These are phyloP conservation scores for Polymixis lichenea DNA, from an alignment of 2,888 invertebrate genomes.

Conservation along the genomic window DNA sequence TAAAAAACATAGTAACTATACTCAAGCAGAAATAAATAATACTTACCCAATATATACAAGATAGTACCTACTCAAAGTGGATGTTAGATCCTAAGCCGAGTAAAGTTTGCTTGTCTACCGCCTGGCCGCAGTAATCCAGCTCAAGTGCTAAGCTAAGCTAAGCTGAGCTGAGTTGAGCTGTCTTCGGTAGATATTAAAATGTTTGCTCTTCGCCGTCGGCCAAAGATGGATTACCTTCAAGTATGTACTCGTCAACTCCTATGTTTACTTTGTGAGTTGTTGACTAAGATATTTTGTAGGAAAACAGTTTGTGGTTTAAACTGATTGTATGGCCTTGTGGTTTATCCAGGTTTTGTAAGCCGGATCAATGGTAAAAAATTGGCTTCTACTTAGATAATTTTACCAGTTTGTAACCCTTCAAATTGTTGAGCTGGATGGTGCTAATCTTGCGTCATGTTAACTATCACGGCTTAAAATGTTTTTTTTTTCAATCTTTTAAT, in stretches of 20 bases:
- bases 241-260: background rate
- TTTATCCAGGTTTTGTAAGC: background rate
- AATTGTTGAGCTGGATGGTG: no score
- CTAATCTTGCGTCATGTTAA: no score
- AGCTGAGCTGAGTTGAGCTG: constrained; percentile 46
- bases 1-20: no score
- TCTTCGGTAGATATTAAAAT: constrained; percentile 61
- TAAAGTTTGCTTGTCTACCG: constrained; percentile 58
- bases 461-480: no score
- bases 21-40: no score
- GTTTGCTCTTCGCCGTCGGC: constrained; percentile 57
- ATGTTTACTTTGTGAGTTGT: constrained; percentile 53
- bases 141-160: constrained; percentile 48
- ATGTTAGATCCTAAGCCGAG: constrained; percentile 41
- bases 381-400: no score
- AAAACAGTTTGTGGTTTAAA: constrained; percentile 36
- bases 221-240: constrained; percentile 66
- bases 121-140: constrained; percentile 56
- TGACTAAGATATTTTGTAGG: constrained; percentile 35
- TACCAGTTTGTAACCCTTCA: no score
- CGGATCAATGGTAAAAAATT: background rate
- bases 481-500: no score
- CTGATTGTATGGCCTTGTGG: constrained; percentile 13
- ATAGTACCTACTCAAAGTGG: constrained; percentile 31
- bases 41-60: constrained; percentile 6